Conservation (phyloP, 2,113 vertebrate genomes). For the Dascyllus trimaculatus region DNA sequence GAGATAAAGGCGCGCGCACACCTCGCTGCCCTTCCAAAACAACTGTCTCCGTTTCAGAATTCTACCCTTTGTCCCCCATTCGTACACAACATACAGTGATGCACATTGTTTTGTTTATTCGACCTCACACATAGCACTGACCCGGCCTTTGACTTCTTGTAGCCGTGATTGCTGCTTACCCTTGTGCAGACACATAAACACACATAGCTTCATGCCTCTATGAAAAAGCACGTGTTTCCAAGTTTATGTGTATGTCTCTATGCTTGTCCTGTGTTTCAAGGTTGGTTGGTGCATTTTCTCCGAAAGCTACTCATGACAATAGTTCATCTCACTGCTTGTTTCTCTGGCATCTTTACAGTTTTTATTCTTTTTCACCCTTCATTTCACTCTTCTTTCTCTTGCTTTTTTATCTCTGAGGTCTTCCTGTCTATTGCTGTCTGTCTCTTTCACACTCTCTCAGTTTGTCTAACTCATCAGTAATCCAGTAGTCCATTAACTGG, state of each 20-base stretch:
- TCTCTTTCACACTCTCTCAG: constrained; percentile 9
- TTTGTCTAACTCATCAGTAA: constrained; percentile 53
- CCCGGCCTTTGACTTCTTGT: constrained; percentile 29
- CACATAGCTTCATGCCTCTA: neutral
- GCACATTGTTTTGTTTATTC: constrained; percentile 23
- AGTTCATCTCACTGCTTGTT: neutral
- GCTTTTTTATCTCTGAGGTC: neutral
- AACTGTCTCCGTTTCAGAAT: constrained; percentile 49
- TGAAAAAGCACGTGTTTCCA: neutral
- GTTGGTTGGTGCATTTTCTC: neutral
- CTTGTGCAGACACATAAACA: constrained; percentile 30
- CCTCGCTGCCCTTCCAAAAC: constrained; percentile 60
- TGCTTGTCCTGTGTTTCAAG: neutral
- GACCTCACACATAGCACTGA: constrained; percentile 4
- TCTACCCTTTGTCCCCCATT: constrained; percentile 12
- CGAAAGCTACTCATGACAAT: neutral
- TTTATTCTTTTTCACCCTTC: neutral
- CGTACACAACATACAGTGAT: constrained; percentile 4
- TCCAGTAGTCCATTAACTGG: constrained; percentile 47
- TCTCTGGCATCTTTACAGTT: neutral
- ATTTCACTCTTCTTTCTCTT: neutral
- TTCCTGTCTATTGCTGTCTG: neutral
- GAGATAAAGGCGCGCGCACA: constrained; percentile 29
- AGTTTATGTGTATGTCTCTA: neutral
- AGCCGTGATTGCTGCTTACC: constrained; percentile 15